These are phyloP conservation scores for Meteorus sp. DNA, from an alignment of 1,140 invertebrate genomes.

Conservation along the genomic window DNA sequence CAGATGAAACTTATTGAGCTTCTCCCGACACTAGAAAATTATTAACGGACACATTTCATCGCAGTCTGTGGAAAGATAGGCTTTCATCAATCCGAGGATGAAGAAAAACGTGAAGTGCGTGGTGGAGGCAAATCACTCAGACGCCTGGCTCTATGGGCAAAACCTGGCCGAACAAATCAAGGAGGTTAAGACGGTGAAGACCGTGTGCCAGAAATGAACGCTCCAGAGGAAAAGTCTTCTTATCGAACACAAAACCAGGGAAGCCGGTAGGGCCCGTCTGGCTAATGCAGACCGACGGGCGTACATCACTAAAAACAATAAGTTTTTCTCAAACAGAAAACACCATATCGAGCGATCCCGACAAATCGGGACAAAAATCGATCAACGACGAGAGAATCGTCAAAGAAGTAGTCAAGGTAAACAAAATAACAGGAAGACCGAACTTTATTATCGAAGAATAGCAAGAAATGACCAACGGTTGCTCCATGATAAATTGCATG, in stretches of 20 bases:
- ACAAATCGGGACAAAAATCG: constrained; percentile 7
- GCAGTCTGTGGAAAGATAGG: constrained; percentile 28
- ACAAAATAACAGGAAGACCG: too few species aligned
- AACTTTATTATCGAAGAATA: too few species aligned
- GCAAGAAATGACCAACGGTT: too few species aligned
- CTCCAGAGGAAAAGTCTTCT: neutral
- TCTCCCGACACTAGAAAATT: constrained; percentile 25
- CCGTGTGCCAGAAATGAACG: constrained; percentile 7
- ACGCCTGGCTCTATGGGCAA: constrained; percentile 35
- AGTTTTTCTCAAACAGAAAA: too few species aligned
- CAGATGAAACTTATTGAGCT: constrained; percentile 19
- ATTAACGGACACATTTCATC: constrained; percentile 32
- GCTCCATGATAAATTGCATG: too few species aligned
- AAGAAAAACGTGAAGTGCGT: constrained; percentile 33
- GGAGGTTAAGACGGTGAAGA: constrained; percentile 23
- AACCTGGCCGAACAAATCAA: constrained; percentile 20
- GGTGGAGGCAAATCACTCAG: constrained; percentile 34
- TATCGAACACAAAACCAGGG: constrained; percentile 14
- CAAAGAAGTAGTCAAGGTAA: too few species aligned
- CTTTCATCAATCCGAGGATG: constrained; percentile 23
- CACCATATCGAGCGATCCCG: too few species aligned
- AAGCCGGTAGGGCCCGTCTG: constrained; percentile 24
- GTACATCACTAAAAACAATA: too few species aligned
- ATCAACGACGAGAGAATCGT: neutral
- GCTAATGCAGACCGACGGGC: constrained; percentile 9